These are phyloP conservation scores for Oscheius sp. DNA, from an alignment of 2,888 invertebrate species.

Conservation along the genomic window DNA sequence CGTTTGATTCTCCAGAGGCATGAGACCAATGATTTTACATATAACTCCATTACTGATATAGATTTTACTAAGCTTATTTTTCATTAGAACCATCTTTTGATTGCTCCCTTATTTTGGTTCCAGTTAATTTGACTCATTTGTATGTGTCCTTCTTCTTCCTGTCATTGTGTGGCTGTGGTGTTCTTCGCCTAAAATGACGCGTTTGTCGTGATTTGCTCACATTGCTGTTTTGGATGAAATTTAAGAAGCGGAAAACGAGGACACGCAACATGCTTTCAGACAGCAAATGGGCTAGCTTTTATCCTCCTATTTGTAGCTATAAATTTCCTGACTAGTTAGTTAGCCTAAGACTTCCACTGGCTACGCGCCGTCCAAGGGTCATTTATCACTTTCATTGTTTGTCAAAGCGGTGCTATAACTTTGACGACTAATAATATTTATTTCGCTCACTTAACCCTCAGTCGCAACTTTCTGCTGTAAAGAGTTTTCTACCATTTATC, in stretches of 20 bases:
- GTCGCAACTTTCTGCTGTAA: neutral
- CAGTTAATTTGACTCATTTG: no score
- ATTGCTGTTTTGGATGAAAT: slow-evolving; percentile 6
- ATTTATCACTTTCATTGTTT: slow-evolving; percentile 30
- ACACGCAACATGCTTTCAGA: slow-evolving; percentile 14
- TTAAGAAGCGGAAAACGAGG: slow-evolving; percentile 17
- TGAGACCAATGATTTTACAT: slow-evolving; percentile 29
- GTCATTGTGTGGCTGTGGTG: neutral
- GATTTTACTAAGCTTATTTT: neutral
- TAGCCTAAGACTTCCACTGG: slow-evolving; percentile 15
- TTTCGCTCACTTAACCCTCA: neutral
- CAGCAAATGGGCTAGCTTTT: no score
- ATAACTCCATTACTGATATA: neutral
- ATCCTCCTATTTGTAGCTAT: neutral
- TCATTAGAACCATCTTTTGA: neutral
- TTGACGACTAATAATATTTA: slow-evolving; percentile 7
- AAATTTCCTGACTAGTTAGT: slow-evolving; percentile 10
- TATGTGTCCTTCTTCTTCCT: neutral
- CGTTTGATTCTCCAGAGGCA: slow-evolving; percentile 31
- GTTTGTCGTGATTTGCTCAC: neutral
- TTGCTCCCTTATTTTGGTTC: neutral
- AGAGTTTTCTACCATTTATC: slow-evolving; percentile 6
- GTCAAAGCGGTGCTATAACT: slow-evolving; percentile 25
- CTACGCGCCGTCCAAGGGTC: slow-evolving; percentile 13
- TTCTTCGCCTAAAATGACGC: no score